Conservation (phyloP, 2,797 vertebrate species). For the Poeciliopsis paucimaculata region DNA sequence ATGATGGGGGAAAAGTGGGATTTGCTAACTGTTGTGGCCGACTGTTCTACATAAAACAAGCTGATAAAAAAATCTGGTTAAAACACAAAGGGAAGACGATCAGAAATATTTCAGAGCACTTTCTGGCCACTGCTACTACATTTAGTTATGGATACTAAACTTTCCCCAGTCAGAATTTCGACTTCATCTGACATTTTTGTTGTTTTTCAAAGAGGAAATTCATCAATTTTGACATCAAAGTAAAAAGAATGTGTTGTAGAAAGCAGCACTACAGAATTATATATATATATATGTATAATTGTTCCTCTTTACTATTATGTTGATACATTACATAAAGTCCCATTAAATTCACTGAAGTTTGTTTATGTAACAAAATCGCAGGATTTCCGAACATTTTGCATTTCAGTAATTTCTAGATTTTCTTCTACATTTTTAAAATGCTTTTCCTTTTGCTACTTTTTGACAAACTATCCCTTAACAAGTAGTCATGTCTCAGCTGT, state of each 20-base stretch:
- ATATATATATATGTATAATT: background rate
- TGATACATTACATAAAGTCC: background rate
- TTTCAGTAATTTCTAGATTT: background rate
- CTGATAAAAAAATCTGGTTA: background rate
- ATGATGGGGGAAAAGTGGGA: background rate
- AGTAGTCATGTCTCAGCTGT: background rate
- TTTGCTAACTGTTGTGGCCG: background rate
- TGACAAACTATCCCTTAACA: background rate
- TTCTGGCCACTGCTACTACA: no score
- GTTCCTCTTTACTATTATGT: background rate
- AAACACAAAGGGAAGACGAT: no score
- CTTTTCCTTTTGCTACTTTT: background rate
- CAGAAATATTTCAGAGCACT: no score
- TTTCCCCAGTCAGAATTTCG: background rate
- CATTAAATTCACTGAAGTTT: background rate
- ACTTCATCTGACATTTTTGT: background rate
- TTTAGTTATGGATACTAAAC: no score
- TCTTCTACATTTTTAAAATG: background rate
- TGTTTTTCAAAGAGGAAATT: background rate
- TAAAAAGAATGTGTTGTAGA: no score
- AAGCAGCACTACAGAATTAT: background rate
- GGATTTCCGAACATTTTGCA: background rate
- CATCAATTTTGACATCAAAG: background rate
- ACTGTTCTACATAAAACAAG: background rate
- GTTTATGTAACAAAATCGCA: background rate